These are phyloP conservation scores for Mycetomoellerius zeteki DNA, from an alignment of 1,140 invertebrate species.

Conservation along the genomic window DNA sequence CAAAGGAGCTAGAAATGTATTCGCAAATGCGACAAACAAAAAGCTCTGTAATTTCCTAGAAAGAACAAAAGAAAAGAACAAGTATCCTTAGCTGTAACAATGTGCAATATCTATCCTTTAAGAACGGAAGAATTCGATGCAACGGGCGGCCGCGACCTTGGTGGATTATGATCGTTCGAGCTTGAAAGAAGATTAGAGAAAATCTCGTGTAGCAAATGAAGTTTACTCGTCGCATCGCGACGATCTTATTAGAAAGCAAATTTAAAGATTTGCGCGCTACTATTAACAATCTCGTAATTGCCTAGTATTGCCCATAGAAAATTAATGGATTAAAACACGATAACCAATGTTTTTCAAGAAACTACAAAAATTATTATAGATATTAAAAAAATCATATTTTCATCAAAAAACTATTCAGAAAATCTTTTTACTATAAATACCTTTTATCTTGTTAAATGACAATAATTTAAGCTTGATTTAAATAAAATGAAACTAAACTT, in stretches of 20 bases:
- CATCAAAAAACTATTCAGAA: neutral
- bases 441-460: no score
- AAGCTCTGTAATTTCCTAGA: neutral
- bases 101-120: conserved; percentile 16
- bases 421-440: neutral
- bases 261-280: neutral
- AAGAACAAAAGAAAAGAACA: neutral
- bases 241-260: conserved; percentile 5
- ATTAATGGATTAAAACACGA: neutral
- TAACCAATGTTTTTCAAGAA: neutral
- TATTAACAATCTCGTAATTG: neutral
- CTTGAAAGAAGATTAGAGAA: conserved; percentile 52
- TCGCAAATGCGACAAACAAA: neutral
- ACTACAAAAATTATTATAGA: neutral
- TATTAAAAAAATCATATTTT: neutral
- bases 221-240: conserved; percentile 5
- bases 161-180: conserved; percentile 13
- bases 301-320: neutral
- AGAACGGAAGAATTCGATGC: neutral
- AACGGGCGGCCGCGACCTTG: conserved; percentile 13
- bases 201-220: conserved; percentile 39
- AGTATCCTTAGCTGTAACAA: neutral
- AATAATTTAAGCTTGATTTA: neutral
- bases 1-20: neutral
- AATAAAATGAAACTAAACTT: neutral